Evolutionary conservation across 1,140 invertebrate genomes (phyloP), one percentile per base, ranked within the genome.

Genomic region (Macrocentrus cingulum): DNA sequence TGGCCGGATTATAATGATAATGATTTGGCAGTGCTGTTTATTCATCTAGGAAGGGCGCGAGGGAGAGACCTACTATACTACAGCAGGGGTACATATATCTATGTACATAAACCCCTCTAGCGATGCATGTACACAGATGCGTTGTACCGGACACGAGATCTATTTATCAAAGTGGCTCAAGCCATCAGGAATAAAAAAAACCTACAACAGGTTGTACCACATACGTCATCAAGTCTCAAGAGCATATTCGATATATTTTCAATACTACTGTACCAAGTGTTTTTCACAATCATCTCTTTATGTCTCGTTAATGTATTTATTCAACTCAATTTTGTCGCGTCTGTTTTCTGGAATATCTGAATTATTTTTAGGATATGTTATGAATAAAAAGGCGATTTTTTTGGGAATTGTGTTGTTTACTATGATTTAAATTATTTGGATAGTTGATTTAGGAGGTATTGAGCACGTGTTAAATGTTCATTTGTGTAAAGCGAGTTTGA

Each of bases 351-450:
- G 74, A 71, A 74, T n/a, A n/a, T n/a, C 64, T 69, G 69, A 75
- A 76, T 76, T 76, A 76, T 76, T 76, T 76, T 72, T 75, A 71
- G 74, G n/a, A n/a, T n/a, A n/a, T n/a, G n/a, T n/a, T n/a, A n/a
- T n/a, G n/a, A n/a, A n/a, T n/a, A n/a, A n/a, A n/a, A n/a, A n/a
- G n/a, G n/a, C n/a, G n/a, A 72, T 72, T 70, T 61, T 66, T 42
- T 5, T 29, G 61, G 70, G 70, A 72, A 4, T 5, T 29, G 25
- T 74, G 64, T 67, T 39, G 36, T 39, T 8, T 15, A 57, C 62
- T n/a, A n/a, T n/a, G n/a, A n/a, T n/a, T n/a, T n/a, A n/a, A n/a
- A n/a, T n/a, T n/a, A n/a, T n/a, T n/a, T n/a, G n/a, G n/a, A n/a
- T n/a, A n/a, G n/a, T n/a, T n/a, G n/a, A n/a, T n/a, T n/a, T n/a